phyloP scores from a whole-genome alignment of 2,888 invertebrate genomes.

The Odontocerum albicorne region DNA sequence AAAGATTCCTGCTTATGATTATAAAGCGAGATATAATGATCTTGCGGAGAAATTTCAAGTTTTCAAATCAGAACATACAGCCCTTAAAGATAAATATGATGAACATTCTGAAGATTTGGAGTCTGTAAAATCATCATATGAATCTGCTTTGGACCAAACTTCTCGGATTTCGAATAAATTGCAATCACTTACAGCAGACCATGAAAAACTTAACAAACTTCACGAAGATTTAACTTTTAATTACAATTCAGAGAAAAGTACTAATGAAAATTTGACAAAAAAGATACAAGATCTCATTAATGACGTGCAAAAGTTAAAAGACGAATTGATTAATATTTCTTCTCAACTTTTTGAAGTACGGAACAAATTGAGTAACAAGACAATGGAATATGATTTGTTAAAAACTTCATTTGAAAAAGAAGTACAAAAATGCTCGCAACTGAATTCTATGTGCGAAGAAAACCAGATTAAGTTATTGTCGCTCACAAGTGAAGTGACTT shows the following conservation, averaged over 20 bases:
- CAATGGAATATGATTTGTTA: conserved; percentile 21
- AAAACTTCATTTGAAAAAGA: conserved; percentile 28
- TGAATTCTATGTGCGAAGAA: conserved; percentile 24
- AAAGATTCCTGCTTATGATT: conserved; percentile 65
- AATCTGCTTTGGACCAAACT: conserved; percentile 45
- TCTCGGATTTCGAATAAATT: conserved; percentile 50
- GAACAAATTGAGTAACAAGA: conserved; percentile 18
- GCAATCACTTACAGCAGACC: conserved; percentile 47
- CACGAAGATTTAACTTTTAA: conserved; percentile 45
- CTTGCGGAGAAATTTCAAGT: conserved; percentile 61
- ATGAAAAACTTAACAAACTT: conserved; percentile 47
- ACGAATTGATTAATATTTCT: conserved; percentile 2
- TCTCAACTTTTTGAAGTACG: conserved; percentile 16
- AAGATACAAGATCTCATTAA: background rate
- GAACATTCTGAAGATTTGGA: conserved; percentile 57
- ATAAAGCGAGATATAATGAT: conserved; percentile 64
- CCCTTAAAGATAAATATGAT: conserved; percentile 55
- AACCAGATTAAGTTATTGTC: conserved; percentile 26
- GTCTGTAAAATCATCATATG: conserved; percentile 49
- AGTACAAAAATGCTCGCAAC: conserved; percentile 26
- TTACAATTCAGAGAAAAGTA: conserved; percentile 13
- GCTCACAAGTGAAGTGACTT: conserved; percentile 26
- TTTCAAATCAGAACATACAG: conserved; percentile 56
- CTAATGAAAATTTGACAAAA: background rate
- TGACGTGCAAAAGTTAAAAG: background rate